Base-by-base conservation (phyloP, 1,140 invertebrate species). In the Drosophila jambulina region DNA sequence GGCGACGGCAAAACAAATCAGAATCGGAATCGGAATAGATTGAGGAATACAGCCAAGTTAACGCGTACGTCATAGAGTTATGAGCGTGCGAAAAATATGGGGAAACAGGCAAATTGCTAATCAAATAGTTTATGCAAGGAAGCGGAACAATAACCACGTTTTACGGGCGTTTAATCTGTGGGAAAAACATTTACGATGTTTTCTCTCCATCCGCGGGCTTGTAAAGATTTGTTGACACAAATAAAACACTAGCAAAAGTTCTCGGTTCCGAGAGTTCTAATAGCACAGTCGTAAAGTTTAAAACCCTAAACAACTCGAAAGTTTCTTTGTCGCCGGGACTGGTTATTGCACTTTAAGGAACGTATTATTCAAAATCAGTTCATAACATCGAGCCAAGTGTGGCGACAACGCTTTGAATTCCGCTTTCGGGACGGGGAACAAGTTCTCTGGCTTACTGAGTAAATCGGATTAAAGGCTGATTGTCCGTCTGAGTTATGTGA, bases 241-340 rank as follows among this genome's bases (percentile, higher is more conserved):
- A 61, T 70, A 48, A 80, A 83, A 76, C 67, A 72, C 67, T 72
- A 38, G 38, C 45, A 45, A 63, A 61, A 75, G 48, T 49, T 75
- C 67, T 67, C 51, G 57, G 54, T 45, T 80, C 51, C 56, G 7
- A 62, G 48, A 43, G 43, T 54, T 56, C 53, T 80, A 78, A 86
- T 83, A 80, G 63, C 63, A 48, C 36, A 58, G 67, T 87, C 82
- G 82, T 87, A 76, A 86, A 82, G 34, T 69, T 62, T 54, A 64
- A 76, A 75, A 63, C 62, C 46, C 48, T 68, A 79, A 78, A 76
- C 60, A 86, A 70, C 69, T 82, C 27, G n/a, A 81, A 78, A 72
- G 56, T 74, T 78, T 64, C 57, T 80, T 80, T 70, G 65, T 82
- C 45, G 43, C 61, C 36, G 75, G n/a, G 43, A 43, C 75, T 69